These are phyloP conservation scores for Drosophila pallidifrons DNA, from an alignment of 1,140 invertebrate genomes.

Conservation along the genomic window DNA sequence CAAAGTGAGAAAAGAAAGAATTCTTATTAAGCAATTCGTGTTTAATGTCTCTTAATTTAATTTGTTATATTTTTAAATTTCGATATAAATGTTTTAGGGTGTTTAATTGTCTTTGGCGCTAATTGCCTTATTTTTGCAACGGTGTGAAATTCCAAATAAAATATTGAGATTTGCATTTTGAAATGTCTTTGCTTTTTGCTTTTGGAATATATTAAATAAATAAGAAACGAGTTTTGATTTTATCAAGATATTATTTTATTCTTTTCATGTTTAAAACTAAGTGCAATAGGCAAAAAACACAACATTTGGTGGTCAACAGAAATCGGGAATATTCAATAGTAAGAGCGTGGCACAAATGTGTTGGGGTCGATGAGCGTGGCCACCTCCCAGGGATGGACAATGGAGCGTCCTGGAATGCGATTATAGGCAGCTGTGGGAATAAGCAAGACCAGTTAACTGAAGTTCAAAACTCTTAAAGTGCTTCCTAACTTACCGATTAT, in stretches of 20 bases:
- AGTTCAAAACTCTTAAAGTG: not conserved
- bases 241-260: slow-evolving; percentile 32
- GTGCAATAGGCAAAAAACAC: slow-evolving; percentile 38
- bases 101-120: slow-evolving; percentile 14
- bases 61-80: slow-evolving; percentile 3
- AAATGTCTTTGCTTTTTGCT: not conserved
- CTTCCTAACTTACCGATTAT: slow-evolving; percentile 64
- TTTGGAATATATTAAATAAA: slow-evolving; percentile 2
- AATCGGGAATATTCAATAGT: slow-evolving; percentile 20
- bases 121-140: slow-evolving; percentile 21
- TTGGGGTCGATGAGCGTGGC: slow-evolving; percentile 70
- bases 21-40: slow-evolving; percentile 7
- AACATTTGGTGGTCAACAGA: slow-evolving; percentile 33
- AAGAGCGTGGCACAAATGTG: slow-evolving; percentile 51
- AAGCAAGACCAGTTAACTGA: not conserved
- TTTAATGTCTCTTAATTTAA: slow-evolving; percentile 11
- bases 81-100: slow-evolving; percentile 10
- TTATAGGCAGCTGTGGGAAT: slow-evolving; percentile 63
- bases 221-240: slow-evolving; percentile 7
- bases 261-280: slow-evolving; percentile 25
- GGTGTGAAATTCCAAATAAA: slow-evolving; percentile 41
- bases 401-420: slow-evolving; percentile 60
- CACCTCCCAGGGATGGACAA: slow-evolving; percentile 67
- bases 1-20: not conserved
- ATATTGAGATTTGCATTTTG: not conserved